Conservation (phyloP, 2,888 invertebrate genomes). For the Gibbula magus region DNA sequence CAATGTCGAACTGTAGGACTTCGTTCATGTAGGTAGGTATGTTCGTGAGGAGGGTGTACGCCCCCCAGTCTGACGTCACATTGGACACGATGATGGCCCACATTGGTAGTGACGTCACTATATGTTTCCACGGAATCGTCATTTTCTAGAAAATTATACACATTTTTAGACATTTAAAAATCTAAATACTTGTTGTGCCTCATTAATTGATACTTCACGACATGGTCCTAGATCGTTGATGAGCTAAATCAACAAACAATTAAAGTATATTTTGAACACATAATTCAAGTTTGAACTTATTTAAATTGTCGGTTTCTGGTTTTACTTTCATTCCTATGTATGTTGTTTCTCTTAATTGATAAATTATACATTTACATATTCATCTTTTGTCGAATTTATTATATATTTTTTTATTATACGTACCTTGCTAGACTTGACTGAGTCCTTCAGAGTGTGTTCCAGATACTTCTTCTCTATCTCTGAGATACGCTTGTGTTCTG, state of each 20-base stretch:
- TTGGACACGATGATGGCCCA: constrained; percentile 77
- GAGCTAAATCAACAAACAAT: too few relatives aligned
- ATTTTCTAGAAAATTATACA: constrained; percentile 58
- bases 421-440: neutral
- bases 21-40: constrained; percentile 76
- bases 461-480: constrained; percentile 69
- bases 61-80: constrained; percentile 77
- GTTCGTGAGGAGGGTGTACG: constrained; percentile 76
- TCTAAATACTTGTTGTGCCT: too few relatives aligned
- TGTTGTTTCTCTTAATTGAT: neutral
- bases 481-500: constrained; percentile 78
- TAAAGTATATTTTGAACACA: too few relatives aligned
- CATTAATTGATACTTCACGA: too few relatives aligned
- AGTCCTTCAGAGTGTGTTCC: constrained; percentile 36
- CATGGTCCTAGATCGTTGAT: too few relatives aligned
- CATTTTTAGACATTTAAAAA: neutral
- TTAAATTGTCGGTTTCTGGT: neutral
- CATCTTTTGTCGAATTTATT: neutral
- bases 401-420: neutral
- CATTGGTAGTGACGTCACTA: constrained; percentile 75
- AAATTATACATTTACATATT: neutral
- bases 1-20: constrained; percentile 72
- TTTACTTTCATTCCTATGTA: neutral
- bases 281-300: too few relatives aligned
- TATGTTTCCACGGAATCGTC: constrained; percentile 76